A percentile compares a stretch with the other conserved stretches of the same genome.
Evolutionary conservation across 1,140 invertebrate genomes (phyloP).

Genomic region (Gonatopus flavifemur): DNA sequence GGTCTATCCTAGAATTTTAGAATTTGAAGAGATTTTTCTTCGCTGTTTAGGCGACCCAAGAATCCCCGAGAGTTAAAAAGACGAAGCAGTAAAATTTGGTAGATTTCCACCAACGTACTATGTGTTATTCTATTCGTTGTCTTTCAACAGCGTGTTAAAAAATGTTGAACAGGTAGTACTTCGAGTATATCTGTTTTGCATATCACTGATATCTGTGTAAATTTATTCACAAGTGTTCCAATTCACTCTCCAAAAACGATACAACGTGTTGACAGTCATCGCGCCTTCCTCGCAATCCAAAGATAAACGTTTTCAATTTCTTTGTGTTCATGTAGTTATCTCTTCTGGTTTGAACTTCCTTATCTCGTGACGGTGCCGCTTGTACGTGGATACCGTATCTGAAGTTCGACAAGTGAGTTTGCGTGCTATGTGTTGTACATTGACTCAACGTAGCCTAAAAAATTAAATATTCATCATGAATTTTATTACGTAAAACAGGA

Average conservation of each 20-base stretch:
- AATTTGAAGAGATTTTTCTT: no score
- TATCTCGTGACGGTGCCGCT: conserved; percentile 54
- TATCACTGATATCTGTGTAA: no score
- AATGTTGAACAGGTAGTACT: no score
- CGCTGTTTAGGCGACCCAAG: no score
- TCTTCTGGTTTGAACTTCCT: conserved; percentile 60
- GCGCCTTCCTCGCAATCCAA: conserved; percentile 58
- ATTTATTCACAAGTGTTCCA: conserved; percentile 23
- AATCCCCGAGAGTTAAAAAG: no score
- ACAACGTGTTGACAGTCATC: conserved; percentile 28
- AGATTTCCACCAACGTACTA: no score
- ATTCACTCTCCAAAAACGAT: conserved; percentile 28
- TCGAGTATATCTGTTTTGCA: no score
- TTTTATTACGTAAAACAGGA: conserved; percentile 1
- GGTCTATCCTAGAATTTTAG: no score
- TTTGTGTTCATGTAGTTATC: conserved; percentile 60
- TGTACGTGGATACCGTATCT: conserved; percentile 59
- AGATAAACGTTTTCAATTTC: conserved; percentile 56
- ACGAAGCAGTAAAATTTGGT: no score
- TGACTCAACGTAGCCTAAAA: conserved; percentile 62
- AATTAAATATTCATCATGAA: conserved; percentile 9
- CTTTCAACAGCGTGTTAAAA: no score
- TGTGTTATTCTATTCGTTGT: no score
- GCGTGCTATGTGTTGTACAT: conserved; percentile 63
- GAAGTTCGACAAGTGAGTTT: conserved; percentile 62